Base-by-base conservation (phyloP, 2,113 vertebrate genomes). In the Syngnathoides biaculeatus region DNA sequence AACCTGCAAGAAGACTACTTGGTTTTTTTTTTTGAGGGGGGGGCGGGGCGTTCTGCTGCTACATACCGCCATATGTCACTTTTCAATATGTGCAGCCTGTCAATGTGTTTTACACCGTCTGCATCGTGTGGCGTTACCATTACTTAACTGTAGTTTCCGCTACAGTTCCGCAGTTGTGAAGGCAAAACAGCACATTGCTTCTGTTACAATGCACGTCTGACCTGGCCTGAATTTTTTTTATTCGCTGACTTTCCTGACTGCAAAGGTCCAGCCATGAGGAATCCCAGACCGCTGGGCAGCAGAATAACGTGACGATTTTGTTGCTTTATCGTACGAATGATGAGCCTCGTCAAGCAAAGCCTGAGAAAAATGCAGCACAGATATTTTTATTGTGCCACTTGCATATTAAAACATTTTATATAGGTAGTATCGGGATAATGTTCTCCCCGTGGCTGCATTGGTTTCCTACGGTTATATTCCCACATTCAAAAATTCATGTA, bases 231-330 rank as follows among this genome's bases (percentile, higher is more conserved):
- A 71, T 64, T 42, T 26, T 42, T 26, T 47, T 35, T 9, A 9
- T 19, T 20, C 50, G 71, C 58, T 61, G 26, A n/a, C 13, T 12
- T 59, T 64, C 15, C 47, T 63, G 39, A 53, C 10, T 63, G 48
- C 20, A 50, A 61, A 66, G 58, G 64, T 73, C 48, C 65, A 66
- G 61, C 64, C 63, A 72, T 76, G 65, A 80, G 27, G 62, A 14
- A 61, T 58, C 50, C 27, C 50, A 48, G 22, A 27, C 40, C 63
- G 70, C 42, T 26, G 11, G 63, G 67, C 0, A 1, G 64, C 17
- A 5, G 24, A 43, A 43, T 30, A 65, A 53, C 24, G 27, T n/a
- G 42, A 60, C 53, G 8, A n/a, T 15, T 60, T 57, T 61, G 47
- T 57, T 57, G 58, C 17, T 56, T 56, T 7, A 22, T 27, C 40